Evolutionary conservation across 2,797 vertebrate species (phyloP).

Genomic region (Peromyscus melanophrys): DNA sequence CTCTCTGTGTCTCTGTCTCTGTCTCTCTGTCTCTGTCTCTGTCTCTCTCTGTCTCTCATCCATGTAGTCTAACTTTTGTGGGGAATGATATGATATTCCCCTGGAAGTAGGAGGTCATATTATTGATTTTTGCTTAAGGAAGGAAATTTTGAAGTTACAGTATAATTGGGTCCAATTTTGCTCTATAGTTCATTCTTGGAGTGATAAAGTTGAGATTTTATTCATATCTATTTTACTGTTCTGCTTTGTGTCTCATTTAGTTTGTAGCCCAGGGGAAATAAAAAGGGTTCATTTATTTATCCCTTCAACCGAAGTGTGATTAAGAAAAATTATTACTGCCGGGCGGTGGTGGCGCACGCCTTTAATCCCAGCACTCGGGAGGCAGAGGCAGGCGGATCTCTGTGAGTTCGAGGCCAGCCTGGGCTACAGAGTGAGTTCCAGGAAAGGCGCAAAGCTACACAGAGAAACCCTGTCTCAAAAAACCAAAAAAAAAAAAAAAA

Average conservation of each 20-base stretch:
- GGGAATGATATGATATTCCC: neutral
- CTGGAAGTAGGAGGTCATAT: neutral
- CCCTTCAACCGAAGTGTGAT: neutral
- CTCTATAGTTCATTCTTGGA: neutral
- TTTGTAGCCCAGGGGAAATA: neutral
- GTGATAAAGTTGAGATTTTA: neutral
- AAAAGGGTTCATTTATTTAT: neutral
- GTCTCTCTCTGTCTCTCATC: neutral
- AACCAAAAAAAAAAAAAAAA: too few species aligned
- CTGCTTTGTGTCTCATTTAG: slow-evolving; percentile 22
- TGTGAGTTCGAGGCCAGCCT: too few species aligned
- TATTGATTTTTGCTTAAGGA: neutral
- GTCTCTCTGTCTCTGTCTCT: neutral
- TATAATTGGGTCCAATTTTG: neutral
- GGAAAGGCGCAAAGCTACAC: too few species aligned
- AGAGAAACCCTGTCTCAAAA: too few species aligned
- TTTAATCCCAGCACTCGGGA: too few species aligned
- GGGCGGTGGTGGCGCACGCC: too few species aligned
- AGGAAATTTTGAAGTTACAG: neutral
- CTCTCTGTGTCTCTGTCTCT: neutral
- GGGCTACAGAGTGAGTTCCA: too few species aligned
- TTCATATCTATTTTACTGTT: slow-evolving; percentile 32
- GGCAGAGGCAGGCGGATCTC: too few species aligned
- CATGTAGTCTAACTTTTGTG: neutral
- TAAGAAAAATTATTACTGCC: neutral